Base-by-base conservation (phyloP, 2,888 invertebrate genomes). In the Tiliacea aurago region DNA sequence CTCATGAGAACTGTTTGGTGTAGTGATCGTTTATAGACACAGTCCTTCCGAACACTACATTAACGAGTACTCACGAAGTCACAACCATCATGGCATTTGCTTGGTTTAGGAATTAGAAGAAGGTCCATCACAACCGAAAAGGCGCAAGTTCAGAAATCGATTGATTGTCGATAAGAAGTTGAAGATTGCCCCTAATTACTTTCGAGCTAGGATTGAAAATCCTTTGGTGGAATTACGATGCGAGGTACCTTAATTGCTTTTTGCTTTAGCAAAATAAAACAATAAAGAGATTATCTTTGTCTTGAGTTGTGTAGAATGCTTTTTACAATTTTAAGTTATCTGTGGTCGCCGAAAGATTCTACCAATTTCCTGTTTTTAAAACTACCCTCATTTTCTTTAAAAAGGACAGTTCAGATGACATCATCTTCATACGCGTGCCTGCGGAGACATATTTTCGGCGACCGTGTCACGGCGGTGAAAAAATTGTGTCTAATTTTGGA, bases 161-260 rank as follows among this genome's bases (percentile, higher is more conserved):
- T 80, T 94, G 63, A 93, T 94, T 11, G 83, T 95, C 4, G 95
- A 96, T 79, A 94, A 92, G 80, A 91, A 84, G 69, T 94, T 70
- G 0, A 90, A 91, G 84, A 84, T 95, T 0, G 79, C 76, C 49
- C 53, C 88, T 0, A 87, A 89, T 53, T 84, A 84, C 10, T 78
- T 94, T n/a, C 88, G 92, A 33, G 76, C 91, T 2, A 90, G 95
- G 45, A 88, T 94, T 53, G 88, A 86, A 15, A 92, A 94, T 78
- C 85, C 86, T 0, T 64, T 83, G 1, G 90, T 95, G 15, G 95
- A 95, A 41, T 78, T 93, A 49, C 86, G 95, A 78, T 93, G 93
- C 78, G 88, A 94, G 92, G 95, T 94, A 87, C 23, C 5, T 51
- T 5, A 7, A 47, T n/a, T 65, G 23, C 4, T 41, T 41, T n/a